A percentile compares a stretch with the other conserved stretches of the same genome.
These are phyloP conservation scores for Cotesia typhae DNA, from an alignment of 1,140 invertebrate genomes.

Conservation along the genomic window DNA sequence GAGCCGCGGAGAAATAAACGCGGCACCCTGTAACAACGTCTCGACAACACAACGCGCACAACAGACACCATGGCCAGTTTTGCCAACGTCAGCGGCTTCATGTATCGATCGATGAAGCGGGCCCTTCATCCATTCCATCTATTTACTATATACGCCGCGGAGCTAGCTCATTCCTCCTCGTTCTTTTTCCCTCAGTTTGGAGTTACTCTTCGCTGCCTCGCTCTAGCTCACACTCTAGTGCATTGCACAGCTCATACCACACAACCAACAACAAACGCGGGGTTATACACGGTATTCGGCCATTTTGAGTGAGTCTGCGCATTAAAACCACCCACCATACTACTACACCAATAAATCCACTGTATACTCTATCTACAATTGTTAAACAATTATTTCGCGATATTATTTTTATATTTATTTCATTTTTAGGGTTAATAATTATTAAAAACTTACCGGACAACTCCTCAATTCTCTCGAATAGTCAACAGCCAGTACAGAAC, in stretches of 20 bases:
- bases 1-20: slow-evolving; percentile 2
- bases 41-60: slow-evolving; percentile 46
- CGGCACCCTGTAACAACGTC: slow-evolving; percentile 6
- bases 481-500: slow-evolving; percentile 43
- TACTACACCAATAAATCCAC: slow-evolving; percentile 53
- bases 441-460: slow-evolving; percentile 46
- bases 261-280: slow-evolving; percentile 44
- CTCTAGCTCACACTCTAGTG: background rate
- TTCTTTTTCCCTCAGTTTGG: too few species aligned
- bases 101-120: slow-evolving; percentile 56
- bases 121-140: slow-evolving; percentile 51
- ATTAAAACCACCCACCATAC: slow-evolving; percentile 62
- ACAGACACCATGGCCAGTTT: slow-evolving; percentile 38
- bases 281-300: slow-evolving; percentile 40
- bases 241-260: background rate
- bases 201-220: background rate
- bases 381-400: background rate
- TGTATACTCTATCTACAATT: slow-evolving; percentile 40
- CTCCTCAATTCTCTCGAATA: slow-evolving; percentile 40
- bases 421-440: slow-evolving; percentile 28
- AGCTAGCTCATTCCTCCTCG: background rate
- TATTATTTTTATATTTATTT: background rate
- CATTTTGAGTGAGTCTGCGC: slow-evolving; percentile 69
- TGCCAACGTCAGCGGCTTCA: slow-evolving; percentile 17
- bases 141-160: slow-evolving; percentile 2